Conservation (phyloP, 2,797 vertebrate species). For the Rhabdomys pumilio region DNA sequence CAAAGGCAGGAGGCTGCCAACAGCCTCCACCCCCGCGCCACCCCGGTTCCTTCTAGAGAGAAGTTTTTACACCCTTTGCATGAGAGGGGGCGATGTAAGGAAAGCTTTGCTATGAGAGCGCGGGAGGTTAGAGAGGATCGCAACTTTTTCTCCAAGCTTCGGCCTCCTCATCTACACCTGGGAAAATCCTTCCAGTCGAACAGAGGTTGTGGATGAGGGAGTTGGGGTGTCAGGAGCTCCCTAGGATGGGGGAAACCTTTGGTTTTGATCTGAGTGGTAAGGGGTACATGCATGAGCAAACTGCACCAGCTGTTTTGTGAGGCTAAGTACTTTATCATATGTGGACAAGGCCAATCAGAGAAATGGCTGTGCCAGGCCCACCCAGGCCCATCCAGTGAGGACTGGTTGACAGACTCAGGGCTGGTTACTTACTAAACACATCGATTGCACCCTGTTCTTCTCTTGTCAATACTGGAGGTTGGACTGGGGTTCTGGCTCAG, state of each 20-base stretch:
- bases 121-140: neutral
- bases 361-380: neutral
- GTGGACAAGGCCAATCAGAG: neutral
- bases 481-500: neutral
- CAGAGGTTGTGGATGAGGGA: neutral
- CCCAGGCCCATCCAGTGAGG: neutral
- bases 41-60: neutral
- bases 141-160: neutral
- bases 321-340: neutral
- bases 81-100: neutral
- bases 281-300: rapidly evolving
- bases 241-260: neutral
- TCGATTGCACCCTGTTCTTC: neutral
- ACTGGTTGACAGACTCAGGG: neutral
- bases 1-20: constrained; percentile 57
- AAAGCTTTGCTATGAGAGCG: neutral
- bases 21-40: constrained; percentile 1
- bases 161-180: no score
- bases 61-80: neutral
- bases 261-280: neutral
- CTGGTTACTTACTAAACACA: neutral
- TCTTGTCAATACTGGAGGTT: neutral
- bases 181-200: neutral
- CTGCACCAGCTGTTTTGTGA: neutral
- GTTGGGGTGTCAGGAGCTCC: neutral